These are phyloP conservation scores for Habroteleia sp. DNA, from an alignment of 2,888 invertebrate species.

Conservation along the genomic window DNA sequence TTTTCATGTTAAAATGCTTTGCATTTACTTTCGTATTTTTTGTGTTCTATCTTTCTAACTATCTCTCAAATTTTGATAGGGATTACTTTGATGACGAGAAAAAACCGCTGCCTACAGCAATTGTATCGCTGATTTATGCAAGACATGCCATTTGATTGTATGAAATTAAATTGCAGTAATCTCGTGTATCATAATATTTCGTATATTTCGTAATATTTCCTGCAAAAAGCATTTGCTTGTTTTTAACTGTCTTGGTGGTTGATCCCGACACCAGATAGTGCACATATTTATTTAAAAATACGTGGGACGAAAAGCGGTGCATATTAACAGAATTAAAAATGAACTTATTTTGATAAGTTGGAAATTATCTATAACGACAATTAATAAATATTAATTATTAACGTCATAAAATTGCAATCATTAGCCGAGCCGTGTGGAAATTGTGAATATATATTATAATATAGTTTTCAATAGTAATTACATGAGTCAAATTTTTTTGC, in stretches of 20 bases:
- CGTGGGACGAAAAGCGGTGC: constrained; percentile 10
- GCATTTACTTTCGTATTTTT: neutral
- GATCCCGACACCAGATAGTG: constrained; percentile 11
- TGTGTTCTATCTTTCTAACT: neutral
- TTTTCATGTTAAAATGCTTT: constrained; percentile 15
- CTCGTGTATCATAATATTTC: constrained; percentile 33
- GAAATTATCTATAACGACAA: constrained; percentile 21
- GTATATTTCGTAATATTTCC: no score
- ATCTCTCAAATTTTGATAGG: constrained; percentile 1
- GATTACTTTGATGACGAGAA: constrained; percentile 4
- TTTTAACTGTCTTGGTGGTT: constrained; percentile 11
- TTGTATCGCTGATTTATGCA: constrained; percentile 11
- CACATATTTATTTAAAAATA: constrained; percentile 15
- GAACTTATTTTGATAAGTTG: constrained; percentile 1
- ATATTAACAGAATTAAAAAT: constrained; percentile 8
- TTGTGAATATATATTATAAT: no score
- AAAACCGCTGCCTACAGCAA: constrained; percentile 5
- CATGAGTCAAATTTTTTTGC: no score
- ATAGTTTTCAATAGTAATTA: no score
- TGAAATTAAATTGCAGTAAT: constrained; percentile 16
- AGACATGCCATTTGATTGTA: constrained; percentile 16
- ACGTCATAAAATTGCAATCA: constrained; percentile 21
- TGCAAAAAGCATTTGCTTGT: constrained; percentile 36
- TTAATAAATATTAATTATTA: constrained; percentile 38
- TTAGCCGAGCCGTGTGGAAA: constrained; percentile 3